These are phyloP conservation scores for Agapostemon virescens DNA, from an alignment of 2,888 invertebrate genomes.

Conservation along the genomic window DNA sequence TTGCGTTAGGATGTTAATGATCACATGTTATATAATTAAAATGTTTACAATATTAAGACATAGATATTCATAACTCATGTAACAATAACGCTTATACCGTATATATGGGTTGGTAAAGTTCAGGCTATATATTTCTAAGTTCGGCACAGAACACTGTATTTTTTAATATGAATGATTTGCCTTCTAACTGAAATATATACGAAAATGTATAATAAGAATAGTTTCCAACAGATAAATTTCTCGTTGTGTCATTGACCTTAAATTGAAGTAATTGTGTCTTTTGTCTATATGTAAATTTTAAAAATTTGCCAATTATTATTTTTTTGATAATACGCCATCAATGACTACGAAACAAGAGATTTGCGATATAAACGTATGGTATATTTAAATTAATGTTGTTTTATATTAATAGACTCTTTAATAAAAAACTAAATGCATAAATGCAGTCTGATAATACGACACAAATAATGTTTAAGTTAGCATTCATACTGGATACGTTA, in stretches of 20 bases:
- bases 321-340: neutral
- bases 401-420: neutral
- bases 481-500: slow-evolving; percentile 5
- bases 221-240: neutral
- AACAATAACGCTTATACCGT: too few species aligned
- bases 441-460: neutral
- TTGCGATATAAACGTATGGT: too few species aligned
- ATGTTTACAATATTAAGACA: too few species aligned
- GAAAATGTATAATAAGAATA: neutral
- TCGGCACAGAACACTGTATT: too few species aligned
- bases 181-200: too few species aligned
- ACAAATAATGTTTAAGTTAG: neutral
- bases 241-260: neutral
- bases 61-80: too few species aligned
- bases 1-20: too few species aligned
- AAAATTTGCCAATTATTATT: neutral
- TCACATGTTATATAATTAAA: too few species aligned
- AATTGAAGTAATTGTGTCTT: neutral
- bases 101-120: too few species aligned
- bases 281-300: neutral
- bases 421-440: neutral
- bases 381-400: too few species aligned
- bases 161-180: too few species aligned
- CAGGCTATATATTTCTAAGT: too few species aligned
- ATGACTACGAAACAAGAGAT: neutral